Evolutionary conservation across 2,888 invertebrate species (phyloP), one percentile per base, ranked within the genome.

Genomic region (Brachypalpus laphriformis): DNA sequence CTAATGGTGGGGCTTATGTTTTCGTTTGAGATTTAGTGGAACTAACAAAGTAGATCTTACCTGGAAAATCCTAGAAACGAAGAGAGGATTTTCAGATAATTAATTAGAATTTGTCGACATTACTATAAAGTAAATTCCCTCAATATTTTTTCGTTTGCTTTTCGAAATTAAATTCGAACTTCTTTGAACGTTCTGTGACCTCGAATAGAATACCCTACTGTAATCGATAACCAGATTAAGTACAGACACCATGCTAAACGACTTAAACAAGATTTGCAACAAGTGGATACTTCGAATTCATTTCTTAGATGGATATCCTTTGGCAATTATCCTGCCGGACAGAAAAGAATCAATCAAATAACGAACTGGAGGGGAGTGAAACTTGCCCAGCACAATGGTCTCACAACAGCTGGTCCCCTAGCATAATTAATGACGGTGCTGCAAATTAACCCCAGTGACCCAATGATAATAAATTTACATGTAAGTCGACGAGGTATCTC

Each of bases 401-500:
- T 22, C 25, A 20, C 14, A 47, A 31, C 42, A 45, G 45, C 34
- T 34, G 70, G 20, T 47, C 22, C 16, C 16, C 22, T 40, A 49
- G 28, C 57, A 66, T 75, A 66, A 76, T 76, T 76, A 66, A 76
- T 76, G 57, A 37, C 49, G 57, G 47, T 76, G 47, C 75, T 66
- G 49, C 66, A 76, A 76, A 76, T 76, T 66, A 76, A 76, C 66
- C 66, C 75, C 57, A 57, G 47, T 66, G 57, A 59, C 57, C 75
- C 75, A 66, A 37, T 47, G 75, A 49, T 76, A 76, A 76, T 76
- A 76, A 76, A 76, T 76, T 76, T 66, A 66, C 49, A 66, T 76
- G 57, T 59, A 57, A 47, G 49, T 59, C 57, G 40, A 40, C 56
- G 49, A 57, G 47, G 57, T 47, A 75, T 72, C 51, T 51, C 42